Base-by-base conservation (phyloP, 2,888 invertebrate species). In the Lithosia quadra region DNA sequence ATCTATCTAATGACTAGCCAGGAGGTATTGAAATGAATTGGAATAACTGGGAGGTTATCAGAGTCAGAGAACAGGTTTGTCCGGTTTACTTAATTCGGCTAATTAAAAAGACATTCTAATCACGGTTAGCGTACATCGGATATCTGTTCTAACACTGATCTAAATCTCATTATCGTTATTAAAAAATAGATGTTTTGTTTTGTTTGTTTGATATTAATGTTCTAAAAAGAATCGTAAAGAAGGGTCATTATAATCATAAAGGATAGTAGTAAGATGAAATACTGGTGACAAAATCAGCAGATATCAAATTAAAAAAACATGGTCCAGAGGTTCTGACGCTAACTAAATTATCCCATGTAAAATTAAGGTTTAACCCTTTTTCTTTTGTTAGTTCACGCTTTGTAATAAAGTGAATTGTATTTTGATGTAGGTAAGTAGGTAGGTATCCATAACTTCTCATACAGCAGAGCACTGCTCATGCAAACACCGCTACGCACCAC, bases 401-500 rank as follows among this genome's bases (percentile, higher is more conserved):
- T 49, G 18, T 49, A 49, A 49, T 7, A n/a, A 8, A 7, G 43
- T 28, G 28, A 2, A n/a, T n/a, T 49, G 2, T 49, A 49, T 28
- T 28, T 28, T 28, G 5, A 28, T 28, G 28, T 28, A 9, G 8
- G 18, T 43, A 15, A 36, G 10, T 49, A 49, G 5, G 43, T 18
- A 18, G 7, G 65, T 74, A 67, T 70, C 63, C 73, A 76, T 73
- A 76, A 53, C n/a, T 15, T 63, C 21, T 21, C 63, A 63, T 71
- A 71, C 65, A 69, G 69, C 67, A 60, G 60, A 65, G 43, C 67
- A 73, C 65, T 74, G 39, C 61, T 71, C 71, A 69, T 78, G 83
- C 82, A 79, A 81, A 86, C 63, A 55, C 36, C 64, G 60, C 64
- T 61, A 87, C 84, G 76, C 85, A 84, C 82, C 78, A 80, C 80